Evolutionary conservation across 2,113 vertebrate genomes (phyloP).

Genomic region (Pollachius pollachius): DNA sequence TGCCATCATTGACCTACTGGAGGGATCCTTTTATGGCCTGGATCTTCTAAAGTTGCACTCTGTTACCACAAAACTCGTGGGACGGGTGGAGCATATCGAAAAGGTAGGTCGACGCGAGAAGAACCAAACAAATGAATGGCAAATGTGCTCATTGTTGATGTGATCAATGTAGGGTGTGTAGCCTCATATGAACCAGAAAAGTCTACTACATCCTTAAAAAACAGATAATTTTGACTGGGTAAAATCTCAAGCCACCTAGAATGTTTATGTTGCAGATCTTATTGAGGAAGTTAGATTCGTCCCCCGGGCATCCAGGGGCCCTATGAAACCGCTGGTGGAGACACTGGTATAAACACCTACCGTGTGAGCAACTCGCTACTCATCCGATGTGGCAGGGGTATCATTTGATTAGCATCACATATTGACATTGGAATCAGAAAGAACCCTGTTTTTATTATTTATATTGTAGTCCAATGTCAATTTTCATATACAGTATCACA

Average conservation of each 20-base stretch:
- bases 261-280: neutral
- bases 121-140: neutral
- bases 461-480: too few species aligned
- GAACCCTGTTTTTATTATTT: too few species aligned
- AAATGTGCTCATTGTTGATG: neutral
- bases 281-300: neutral
- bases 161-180: too few species aligned
- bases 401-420: too few species aligned
- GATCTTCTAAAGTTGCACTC: constrained; percentile 93
- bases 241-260: neutral
- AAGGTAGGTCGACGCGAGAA: constrained; percentile 74
- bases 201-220: too few species aligned
- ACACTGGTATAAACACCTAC: too few species aligned
- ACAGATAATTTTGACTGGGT: neutral
- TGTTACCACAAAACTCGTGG: constrained; percentile 83
- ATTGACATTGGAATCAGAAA: too few species aligned
- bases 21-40: constrained; percentile 89
- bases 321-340: neutral
- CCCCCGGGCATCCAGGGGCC: neutral
- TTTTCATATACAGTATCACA: too few species aligned
- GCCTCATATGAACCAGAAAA: too few species aligned
- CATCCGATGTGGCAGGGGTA: too few species aligned
- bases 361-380: too few species aligned
- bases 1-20: constrained; percentile 88
- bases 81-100: constrained; percentile 86